A percentile compares a stretch with the other conserved stretches of the same genome.
phyloP scores from a whole-genome alignment of 2,113 vertebrate species.

The Gambusia holbrooki region DNA sequence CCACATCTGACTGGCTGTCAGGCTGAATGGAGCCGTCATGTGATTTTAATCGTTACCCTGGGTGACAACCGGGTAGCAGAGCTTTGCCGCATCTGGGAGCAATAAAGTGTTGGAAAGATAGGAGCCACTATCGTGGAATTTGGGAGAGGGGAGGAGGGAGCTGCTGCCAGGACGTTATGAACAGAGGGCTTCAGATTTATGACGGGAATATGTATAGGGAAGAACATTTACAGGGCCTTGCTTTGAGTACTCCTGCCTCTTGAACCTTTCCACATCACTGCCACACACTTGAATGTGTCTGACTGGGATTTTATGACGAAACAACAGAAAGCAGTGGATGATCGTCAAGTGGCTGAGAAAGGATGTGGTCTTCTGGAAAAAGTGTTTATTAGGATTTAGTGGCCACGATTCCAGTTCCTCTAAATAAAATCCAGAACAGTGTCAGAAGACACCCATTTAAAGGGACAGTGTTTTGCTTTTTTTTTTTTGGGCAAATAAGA shows the following conservation, averaged over 20 bases:
- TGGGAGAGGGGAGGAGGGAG: conserved; percentile 28
- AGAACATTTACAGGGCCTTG: conserved; percentile 27
- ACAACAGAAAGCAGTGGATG: no score
- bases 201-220: conserved; percentile 31
- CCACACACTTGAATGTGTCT: neutral
- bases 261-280: neutral
- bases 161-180: conserved; percentile 43
- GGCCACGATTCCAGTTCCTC: neutral
- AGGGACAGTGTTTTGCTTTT: no score
- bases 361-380: neutral
- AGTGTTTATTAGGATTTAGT: neutral
- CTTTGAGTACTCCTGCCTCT: neutral
- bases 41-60: conserved; percentile 64
- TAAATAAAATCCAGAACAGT: neutral
- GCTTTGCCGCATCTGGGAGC: conserved; percentile 61
- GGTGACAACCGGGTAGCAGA: conserved; percentile 51
- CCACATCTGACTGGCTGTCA: conserved; percentile 65
- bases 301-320: neutral
- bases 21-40: conserved; percentile 38
- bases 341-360: neutral
- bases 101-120: conserved; percentile 58
- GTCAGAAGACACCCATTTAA: neutral
- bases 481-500: no score
- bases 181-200: conserved; percentile 36
- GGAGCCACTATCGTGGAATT: conserved; percentile 40